phyloP scores from a whole-genome alignment of 2,888 invertebrate genomes.

The Phengaris alcon region DNA sequence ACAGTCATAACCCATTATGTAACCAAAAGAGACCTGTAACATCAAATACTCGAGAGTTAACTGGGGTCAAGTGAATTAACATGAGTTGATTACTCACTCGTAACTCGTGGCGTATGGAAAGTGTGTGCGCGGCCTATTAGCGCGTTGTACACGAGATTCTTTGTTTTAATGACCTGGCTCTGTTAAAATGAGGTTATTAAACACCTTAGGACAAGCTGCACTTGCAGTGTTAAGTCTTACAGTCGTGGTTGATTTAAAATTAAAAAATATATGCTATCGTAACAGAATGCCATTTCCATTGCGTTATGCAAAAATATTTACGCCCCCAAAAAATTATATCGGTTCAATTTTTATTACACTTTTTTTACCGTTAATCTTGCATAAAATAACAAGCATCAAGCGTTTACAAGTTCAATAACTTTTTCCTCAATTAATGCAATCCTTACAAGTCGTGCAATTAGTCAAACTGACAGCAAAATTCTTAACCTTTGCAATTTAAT shows the following conservation, averaged over 20 bases:
- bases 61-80: slow-evolving; percentile 39
- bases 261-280: no score
- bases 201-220: neutral
- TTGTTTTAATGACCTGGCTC: slow-evolving; percentile 34
- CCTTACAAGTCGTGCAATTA: slow-evolving; percentile 30
- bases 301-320: no score
- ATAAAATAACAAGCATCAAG: slow-evolving; percentile 18
- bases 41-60: slow-evolving; percentile 22
- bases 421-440: slow-evolving; percentile 17
- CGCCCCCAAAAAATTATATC: neutral
- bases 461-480: slow-evolving; percentile 29
- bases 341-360: neutral
- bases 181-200: neutral
- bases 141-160: slow-evolving; percentile 39
- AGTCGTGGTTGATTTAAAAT: no score
- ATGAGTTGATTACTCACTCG: slow-evolving; percentile 39
- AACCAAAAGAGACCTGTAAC: slow-evolving; percentile 27
- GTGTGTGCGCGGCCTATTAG: slow-evolving; percentile 40
- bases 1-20: slow-evolving; percentile 5
- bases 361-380: neutral
- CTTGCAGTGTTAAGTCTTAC: neutral
- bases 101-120: slow-evolving; percentile 34
- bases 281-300: no score
- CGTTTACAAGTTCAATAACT: slow-evolving; percentile 25
- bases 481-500: slow-evolving; percentile 27